Conservation (phyloP, 2,797 vertebrate genomes). For the Micrastur ruficollis region DNA sequence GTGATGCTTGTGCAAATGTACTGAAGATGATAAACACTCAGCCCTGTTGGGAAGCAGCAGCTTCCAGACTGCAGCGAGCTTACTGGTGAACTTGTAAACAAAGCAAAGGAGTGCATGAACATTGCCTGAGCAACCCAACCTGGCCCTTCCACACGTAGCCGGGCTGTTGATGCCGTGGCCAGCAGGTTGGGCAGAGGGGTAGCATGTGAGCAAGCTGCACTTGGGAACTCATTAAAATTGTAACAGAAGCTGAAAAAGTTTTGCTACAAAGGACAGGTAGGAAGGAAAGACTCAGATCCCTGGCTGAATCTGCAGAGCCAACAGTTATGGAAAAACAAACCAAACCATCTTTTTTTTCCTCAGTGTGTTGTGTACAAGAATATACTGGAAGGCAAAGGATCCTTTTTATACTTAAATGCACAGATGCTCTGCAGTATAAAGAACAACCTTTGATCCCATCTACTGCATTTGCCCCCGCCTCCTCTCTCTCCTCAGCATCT, state of each 20-base stretch:
- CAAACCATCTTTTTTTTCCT: background rate
- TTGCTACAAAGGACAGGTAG: background rate
- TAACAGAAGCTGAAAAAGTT: background rate
- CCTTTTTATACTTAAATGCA: background rate
- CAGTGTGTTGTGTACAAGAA: background rate
- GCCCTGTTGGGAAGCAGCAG: background rate
- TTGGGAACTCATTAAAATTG: background rate
- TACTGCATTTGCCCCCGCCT: background rate
- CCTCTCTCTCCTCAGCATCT: background rate
- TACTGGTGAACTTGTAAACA: background rate
- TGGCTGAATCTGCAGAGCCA: background rate
- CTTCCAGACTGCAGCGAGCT: background rate
- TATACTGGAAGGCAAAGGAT: background rate
- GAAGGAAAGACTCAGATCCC: background rate
- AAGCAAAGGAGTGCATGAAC: background rate
- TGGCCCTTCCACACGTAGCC: rapidly evolving
- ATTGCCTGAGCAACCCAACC: background rate
- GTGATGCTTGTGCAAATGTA: background rate
- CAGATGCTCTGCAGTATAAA: background rate
- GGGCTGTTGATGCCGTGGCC: background rate
- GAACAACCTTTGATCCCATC: background rate
- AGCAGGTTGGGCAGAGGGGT: background rate
- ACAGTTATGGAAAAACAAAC: background rate
- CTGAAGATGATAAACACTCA: background rate
- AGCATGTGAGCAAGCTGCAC: background rate